A percentile compares a stretch with the other conserved stretches of the same genome.
Conservation (phyloP, 2,888 invertebrate genomes). For the Doris montereyensis region DNA sequence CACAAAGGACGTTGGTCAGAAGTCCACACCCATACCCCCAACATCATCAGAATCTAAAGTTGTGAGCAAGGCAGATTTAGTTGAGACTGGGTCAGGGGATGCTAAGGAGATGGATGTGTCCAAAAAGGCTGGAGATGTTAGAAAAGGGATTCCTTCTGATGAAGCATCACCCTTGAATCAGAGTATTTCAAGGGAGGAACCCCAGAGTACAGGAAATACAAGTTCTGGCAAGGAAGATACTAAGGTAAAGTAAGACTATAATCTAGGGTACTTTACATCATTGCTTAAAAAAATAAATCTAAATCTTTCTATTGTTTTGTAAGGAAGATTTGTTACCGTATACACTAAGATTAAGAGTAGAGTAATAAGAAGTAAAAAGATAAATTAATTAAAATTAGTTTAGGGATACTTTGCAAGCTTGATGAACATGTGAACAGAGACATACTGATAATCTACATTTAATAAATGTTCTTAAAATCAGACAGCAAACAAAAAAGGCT, state of each 20-base stretch:
- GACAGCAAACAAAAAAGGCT: too few species aligned
- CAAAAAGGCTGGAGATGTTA: neutral
- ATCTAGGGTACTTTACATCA: slow-evolving; percentile 17
- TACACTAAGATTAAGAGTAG: too few species aligned
- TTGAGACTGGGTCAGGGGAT: neutral
- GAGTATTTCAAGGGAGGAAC: slow-evolving; percentile 31
- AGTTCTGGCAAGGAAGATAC: slow-evolving; percentile 8
- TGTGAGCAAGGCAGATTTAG: neutral
- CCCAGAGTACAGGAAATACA: too few species aligned
- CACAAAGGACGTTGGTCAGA: neutral
- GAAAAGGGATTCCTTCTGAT: neutral
- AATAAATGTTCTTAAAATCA: too few species aligned
- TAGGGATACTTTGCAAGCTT: too few species aligned
- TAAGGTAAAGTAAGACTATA: slow-evolving; percentile 21
- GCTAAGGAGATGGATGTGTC: too few species aligned
- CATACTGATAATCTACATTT: too few species aligned
- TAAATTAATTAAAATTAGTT: too few species aligned
- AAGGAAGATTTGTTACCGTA: neutral
- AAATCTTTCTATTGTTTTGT: neutral
- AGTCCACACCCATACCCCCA: neutral
- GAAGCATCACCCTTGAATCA: neutral
- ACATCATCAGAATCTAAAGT: neutral
- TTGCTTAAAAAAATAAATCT: slow-evolving; percentile 16
- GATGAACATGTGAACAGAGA: too few species aligned
- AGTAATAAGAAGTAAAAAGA: too few species aligned